Conservation (phyloP, 2,113 vertebrate species). For the Sturnus vulgaris region DNA sequence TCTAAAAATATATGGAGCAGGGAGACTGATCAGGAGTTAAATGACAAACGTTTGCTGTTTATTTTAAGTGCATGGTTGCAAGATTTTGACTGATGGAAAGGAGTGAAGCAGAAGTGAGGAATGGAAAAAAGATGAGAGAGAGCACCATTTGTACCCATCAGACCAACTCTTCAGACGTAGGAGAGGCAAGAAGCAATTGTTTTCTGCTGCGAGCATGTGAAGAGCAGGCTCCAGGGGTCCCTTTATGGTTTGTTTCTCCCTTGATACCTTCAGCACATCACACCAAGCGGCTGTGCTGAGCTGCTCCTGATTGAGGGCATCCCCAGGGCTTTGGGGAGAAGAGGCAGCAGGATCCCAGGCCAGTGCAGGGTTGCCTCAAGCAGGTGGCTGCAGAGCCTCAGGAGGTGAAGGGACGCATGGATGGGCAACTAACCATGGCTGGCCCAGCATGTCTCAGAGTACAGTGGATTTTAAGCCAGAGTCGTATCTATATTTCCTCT, state of each 20-base stretch:
- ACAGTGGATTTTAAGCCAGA: background rate
- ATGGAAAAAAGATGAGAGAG: background rate
- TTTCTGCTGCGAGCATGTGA: background rate
- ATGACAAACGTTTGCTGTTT: background rate
- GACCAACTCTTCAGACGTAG: background rate
- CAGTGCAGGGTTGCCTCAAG: rapidly evolving
- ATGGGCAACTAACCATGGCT: background rate
- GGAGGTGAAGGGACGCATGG: background rate
- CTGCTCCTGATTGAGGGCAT: background rate
- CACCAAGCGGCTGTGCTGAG: background rate
- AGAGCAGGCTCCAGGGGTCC: background rate
- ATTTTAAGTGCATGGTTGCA: background rate
- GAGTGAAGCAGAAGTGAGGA: background rate
- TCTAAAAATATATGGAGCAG: background rate
- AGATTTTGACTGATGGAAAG: background rate
- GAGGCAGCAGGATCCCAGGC: rapidly evolving
- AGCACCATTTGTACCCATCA: background rate
- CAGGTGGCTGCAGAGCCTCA: background rate
- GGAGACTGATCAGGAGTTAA: background rate
- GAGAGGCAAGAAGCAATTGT: background rate
- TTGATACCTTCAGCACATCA: background rate
- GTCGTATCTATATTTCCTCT: background rate
- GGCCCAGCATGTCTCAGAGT: too few relatives aligned
- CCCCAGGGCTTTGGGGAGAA: background rate
- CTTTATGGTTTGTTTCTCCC: background rate